Evolutionary conservation across 2,888 invertebrate species (phyloP).

Genomic region (Pristionchus fissidentatus): DNA sequence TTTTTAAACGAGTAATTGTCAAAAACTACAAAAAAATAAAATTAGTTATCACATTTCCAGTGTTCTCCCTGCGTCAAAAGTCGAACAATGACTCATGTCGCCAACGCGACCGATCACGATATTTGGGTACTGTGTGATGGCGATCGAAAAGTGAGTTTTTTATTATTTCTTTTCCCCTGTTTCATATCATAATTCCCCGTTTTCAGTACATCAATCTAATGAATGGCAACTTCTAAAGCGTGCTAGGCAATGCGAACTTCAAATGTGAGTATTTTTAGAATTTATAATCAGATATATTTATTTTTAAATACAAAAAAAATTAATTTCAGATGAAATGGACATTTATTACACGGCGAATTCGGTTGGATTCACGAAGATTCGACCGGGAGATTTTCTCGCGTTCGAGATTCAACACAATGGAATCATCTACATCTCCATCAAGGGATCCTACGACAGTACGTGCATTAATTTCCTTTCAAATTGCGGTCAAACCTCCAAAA

Average conservation of each 20-base stretch:
- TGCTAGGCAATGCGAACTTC: background rate
- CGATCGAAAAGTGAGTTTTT: conserved; percentile 3
- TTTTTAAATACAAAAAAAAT: too few relatives aligned
- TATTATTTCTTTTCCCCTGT: background rate
- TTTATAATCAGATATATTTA: background rate
- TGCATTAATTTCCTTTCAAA: background rate
- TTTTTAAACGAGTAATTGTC: too few relatives aligned
- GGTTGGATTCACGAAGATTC: conserved; percentile 32
- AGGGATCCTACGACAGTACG: background rate
- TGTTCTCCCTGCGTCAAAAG: conserved; percentile 1
- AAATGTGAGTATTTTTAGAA: background rate
- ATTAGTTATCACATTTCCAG: too few relatives aligned
- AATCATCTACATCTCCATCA: conserved; percentile 20
- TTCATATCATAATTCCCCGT: background rate
- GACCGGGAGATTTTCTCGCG: background rate
- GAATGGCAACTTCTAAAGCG: background rate
- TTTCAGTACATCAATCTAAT: conserved; percentile 33
- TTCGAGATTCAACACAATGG: conserved; percentile 24
- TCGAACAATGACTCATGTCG: conserved; percentile 5
- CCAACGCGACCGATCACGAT: conserved; percentile 1
- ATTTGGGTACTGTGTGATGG: conserved; percentile 42
- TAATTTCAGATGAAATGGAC: background rate
- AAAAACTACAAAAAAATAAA: too few relatives aligned
- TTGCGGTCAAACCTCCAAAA: background rate
- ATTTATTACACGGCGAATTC: conserved; percentile 27